Conservation (phyloP, 2,113 vertebrate genomes). For the Chlamydotis undulata region DNA sequence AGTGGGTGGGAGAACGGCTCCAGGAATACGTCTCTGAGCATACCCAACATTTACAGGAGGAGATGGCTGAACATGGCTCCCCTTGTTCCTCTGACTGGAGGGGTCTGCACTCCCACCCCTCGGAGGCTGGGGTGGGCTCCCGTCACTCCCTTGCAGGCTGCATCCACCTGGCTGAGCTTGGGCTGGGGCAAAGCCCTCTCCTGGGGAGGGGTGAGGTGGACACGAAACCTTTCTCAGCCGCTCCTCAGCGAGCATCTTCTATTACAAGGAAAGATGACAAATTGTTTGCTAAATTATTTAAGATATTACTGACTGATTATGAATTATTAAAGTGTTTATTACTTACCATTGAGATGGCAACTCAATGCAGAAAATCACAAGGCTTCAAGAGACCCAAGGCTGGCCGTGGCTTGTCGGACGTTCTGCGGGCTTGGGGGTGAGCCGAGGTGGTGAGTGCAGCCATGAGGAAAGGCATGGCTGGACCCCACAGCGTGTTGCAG, state of each 20-base stretch:
- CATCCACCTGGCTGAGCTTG: not conserved
- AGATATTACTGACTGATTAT: conserved; percentile 35
- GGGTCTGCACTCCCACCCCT: not conserved
- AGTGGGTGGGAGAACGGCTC: not conserved
- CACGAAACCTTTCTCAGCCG: not conserved
- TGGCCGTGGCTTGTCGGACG: not conserved
- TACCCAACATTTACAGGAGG: not conserved
- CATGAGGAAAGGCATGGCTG: conserved; percentile 42
- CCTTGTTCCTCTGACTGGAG: not conserved
- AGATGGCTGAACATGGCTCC: not conserved
- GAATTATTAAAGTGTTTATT: conserved; percentile 63
- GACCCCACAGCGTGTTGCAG: not conserved
- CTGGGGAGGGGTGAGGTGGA: not conserved
- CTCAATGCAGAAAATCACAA: conserved; percentile 20
- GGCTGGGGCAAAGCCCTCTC: not conserved
- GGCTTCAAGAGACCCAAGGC: conserved; percentile 9
- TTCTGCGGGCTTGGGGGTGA: not conserved
- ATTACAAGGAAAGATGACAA: conserved; percentile 36
- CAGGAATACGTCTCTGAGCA: not conserved
- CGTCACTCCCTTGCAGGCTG: not conserved
- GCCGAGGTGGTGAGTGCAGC: not conserved
- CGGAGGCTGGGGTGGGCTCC: not conserved
- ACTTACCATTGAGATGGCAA: conserved; percentile 58
- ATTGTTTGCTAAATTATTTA: conserved; percentile 62
- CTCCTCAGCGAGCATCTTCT: not conserved